Conservation (phyloP, 2,113 vertebrate genomes). For the Promerops cafer region DNA sequence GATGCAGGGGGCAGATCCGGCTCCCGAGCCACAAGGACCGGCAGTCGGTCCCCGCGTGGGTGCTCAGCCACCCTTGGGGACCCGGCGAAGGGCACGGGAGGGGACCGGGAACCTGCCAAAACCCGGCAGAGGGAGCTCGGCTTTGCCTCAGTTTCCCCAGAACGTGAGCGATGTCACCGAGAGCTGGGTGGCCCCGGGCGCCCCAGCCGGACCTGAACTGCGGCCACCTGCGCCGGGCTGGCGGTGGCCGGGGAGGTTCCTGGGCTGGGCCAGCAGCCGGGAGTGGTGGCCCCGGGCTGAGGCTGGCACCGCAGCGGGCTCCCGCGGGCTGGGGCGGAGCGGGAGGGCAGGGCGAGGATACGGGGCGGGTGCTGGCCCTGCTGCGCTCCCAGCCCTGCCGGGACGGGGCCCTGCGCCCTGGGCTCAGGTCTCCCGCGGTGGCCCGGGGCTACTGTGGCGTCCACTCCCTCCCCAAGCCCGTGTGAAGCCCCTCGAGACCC, state of each 20-base stretch:
- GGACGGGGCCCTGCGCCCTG: conserved; percentile 6
- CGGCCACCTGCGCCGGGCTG: fast-evolving
- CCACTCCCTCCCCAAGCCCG: not conserved
- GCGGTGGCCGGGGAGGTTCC: not conserved
- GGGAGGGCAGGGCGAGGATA: not conserved
- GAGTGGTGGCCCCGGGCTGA: not conserved
- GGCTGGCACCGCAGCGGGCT: not conserved
- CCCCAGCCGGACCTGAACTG: not conserved
- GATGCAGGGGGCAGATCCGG: fast-evolving
- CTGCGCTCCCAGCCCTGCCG: conserved; percentile 70
- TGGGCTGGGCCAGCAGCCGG: not conserved
- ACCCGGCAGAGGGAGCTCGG: not conserved
- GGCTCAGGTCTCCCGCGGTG: not conserved
- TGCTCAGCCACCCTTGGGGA: not conserved
- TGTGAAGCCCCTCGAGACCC: fast-evolving
- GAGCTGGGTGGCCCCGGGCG: not conserved
- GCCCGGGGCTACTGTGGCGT: not conserved
- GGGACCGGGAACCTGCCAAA: not conserved
- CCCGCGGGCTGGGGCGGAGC: not conserved
- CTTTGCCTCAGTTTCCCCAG: not conserved
- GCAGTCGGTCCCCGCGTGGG: fast-evolving
- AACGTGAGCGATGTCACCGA: not conserved
- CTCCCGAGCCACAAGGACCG: fast-evolving
- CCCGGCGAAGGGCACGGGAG: not conserved
- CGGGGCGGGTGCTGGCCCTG: conserved; percentile 26